A percentile compares a stretch with the other conserved stretches of the same genome.
phyloP scores from a whole-genome alignment of 1,140 invertebrate species.

The Leptonema lineaticorne region DNA sequence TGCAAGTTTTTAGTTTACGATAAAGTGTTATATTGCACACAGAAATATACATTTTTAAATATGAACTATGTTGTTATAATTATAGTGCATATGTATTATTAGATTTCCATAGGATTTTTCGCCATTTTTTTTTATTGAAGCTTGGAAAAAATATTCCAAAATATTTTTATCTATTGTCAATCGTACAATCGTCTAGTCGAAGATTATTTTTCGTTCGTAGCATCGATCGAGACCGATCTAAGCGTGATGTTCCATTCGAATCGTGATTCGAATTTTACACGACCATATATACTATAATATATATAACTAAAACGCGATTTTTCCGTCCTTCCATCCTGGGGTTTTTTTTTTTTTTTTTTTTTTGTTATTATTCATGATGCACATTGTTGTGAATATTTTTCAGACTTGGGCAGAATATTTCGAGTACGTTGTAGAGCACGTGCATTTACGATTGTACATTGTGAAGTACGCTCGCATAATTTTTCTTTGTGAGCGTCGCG shows the following conservation, averaged over 20 bases:
- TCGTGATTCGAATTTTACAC: slow-evolving; percentile 12
- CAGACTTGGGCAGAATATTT: neutral
- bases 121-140: neutral
- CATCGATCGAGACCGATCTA: neutral
- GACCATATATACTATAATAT: neutral
- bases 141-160: neutral
- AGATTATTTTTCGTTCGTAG: neutral
- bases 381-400: slow-evolving; percentile 12
- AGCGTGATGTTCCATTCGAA: neutral
- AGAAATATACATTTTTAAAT: no score
- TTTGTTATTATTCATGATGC: slow-evolving; percentile 7
- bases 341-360: neutral
- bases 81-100: no score
- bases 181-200: neutral
- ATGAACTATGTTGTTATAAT: no score
- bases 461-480: no score
- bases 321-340: neutral
- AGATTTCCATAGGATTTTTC: no score
- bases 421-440: neutral
- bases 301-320: neutral
- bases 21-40: no score
- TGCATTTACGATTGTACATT: no score
- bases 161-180: neutral
- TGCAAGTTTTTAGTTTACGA: no score
- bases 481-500: no score